Evolutionary conservation across 2,888 invertebrate genomes (phyloP).

Genomic region (Operophtera brumata): DNA sequence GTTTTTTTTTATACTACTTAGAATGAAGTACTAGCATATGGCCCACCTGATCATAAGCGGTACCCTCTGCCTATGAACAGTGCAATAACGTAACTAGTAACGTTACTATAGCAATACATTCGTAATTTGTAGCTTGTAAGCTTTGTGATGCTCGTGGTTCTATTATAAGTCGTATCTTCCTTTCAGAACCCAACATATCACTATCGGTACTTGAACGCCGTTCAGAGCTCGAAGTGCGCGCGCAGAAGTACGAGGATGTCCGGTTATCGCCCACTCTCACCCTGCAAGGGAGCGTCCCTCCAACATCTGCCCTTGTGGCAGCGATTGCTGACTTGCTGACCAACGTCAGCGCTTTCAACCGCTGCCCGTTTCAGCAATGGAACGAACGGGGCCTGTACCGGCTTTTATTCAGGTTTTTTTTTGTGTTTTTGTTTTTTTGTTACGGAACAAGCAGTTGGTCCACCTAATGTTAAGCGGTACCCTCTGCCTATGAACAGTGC

Average conservation of each 20-base stretch:
- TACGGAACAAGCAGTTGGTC: no score
- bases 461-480: no score
- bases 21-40: no score
- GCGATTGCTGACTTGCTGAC: conserved; percentile 56
- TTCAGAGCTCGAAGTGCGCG: conserved; percentile 64
- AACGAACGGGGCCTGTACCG: conserved; percentile 66
- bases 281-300: conserved; percentile 39
- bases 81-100: no score
- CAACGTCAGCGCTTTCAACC: conserved; percentile 54
- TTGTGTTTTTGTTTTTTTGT: no score
- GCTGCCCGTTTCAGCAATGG: conserved; percentile 61
- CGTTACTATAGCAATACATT: no score
- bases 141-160: no score
- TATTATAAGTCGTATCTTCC: neutral
- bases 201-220: conserved; percentile 60
- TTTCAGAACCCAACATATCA: conserved; percentile 67
- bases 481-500: no score
- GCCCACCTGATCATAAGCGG: no score
- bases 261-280: conserved; percentile 41
- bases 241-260: conserved; percentile 57
- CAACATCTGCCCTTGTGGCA: conserved; percentile 54
- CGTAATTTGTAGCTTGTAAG: no score
- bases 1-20: no score
- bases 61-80: no score
- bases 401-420: conserved; percentile 70